Evolutionary conservation across 2,113 vertebrate genomes (phyloP), one percentile per base, ranked within the genome.

Genomic region (Ictalurus punctatus): DNA sequence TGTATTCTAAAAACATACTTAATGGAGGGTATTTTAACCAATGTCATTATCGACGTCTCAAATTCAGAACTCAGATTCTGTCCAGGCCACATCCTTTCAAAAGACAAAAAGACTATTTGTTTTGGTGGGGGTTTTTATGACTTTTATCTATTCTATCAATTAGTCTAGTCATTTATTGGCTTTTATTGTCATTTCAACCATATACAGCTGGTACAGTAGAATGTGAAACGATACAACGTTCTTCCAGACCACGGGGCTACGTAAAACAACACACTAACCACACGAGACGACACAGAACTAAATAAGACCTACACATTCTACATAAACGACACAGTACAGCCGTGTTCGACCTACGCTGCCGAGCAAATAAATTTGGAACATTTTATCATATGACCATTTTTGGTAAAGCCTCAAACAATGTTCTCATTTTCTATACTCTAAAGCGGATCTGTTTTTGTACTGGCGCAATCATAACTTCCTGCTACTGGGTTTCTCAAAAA

Each of bases 391-490:
- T n/a, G 52, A 48, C 74, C 40, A 48, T 48, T 54, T 79, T 52
- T 52, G 44, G 44, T 54, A n/a, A 79, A 52, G 48, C 25, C 12
- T 79, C 44, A 54, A 79, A 4, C 44, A n/a, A 1, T 48, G 25
- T 79, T 79, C 48, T 79, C 25, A 54, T 79, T 52, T 79, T 0
- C 27, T 54, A 79, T 52, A 14, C 25, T 54, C 76, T 79, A 16
- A 79, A 79, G 44, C 76, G 76, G 76, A 52, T 79, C 74, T 78
- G 23, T 27, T 79, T 79, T 13, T 79, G 23, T 79, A 14, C 48
- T 79, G 44, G 25, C 25, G 76, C 76, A 79, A 79, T 79, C 76
- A n/a, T 52, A 52, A 54, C 76, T 79, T 79, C 76, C 76, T 79
- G 10, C 48, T 52, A 17, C 10, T 54, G 25, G 76, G 73, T 76